Base-by-base conservation (phyloP, 2,113 vertebrate species). In the Campylomormyrus tamandua region DNA sequence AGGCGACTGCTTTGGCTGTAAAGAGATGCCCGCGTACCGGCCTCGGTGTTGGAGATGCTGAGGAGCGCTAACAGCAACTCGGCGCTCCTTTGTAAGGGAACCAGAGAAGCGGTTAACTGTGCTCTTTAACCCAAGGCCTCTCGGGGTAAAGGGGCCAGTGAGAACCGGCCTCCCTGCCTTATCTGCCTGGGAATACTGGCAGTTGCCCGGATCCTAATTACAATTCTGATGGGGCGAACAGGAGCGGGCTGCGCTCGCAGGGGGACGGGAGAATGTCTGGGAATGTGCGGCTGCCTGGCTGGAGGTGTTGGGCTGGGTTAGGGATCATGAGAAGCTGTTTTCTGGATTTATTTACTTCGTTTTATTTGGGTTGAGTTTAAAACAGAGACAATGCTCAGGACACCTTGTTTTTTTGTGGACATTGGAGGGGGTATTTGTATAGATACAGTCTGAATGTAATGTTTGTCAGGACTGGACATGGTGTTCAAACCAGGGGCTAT, bases 111-210 rank as follows among this genome's bases (percentile, higher is more conserved):
- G 45, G 27, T 80, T 49, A 39, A 9, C 27, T 89, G 35, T 83
- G 70, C 48, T 46, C 74, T 56, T 39, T 89, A 49, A 89, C 74
- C 88, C 9, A 4, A n/a, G 24, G 24, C 31, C 24, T 50, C n/a
- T 42, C 31, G 31, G 74, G 74, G 53, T 74, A 56, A 15, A 83
- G 31, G 70, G 88, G 70, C 48, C 74, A 83, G 49, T 35, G 46
- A 74, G n/a, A 17, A n/a, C 77, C 88, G 45, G 48, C 27, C 21
- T 42, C 74, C 52, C 50, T 52, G 62, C 88, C 66, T 89, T 89
- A 80, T 52, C 66, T 50, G 66, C 88, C 27, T 83, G 88, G 88
- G 50, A 84, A 89, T 48, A 84, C 50, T 53, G 50, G 31, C 35
- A 19, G 50, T 27, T 84, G 80, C 48, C n/a, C n/a, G 35, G 52